Base-by-base conservation (phyloP, 2,113 vertebrate species). In the Brachyhypopomus occidentalis region DNA sequence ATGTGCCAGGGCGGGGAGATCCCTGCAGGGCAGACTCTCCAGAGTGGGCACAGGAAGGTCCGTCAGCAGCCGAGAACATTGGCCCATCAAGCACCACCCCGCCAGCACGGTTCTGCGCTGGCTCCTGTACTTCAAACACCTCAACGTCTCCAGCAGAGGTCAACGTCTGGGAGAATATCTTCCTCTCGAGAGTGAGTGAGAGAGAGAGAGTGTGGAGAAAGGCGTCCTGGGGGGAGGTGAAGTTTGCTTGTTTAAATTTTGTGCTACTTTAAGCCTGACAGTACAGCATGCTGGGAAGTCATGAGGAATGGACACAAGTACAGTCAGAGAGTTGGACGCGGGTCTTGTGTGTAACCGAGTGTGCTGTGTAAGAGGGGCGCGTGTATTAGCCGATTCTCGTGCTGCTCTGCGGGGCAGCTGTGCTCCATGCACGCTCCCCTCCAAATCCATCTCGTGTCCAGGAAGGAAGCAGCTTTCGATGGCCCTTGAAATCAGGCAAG, bases 401-500 rank as follows among this genome's bases (percentile, higher is more conserved):
- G 25, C 64, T 55, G 62, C 7, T 62, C 4, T 19, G 27, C 9
- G 11, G 36, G 19, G 34, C 66, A 70, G 66, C 66, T 41, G 66
- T 19, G 83, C 82, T 73, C 12, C 2, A 2, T 74, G 38, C 84
- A 74, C 79, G 38, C 73, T 63, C 48, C 59, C 58, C 77, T 83
- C 84, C 70, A 83, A 82, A 87, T 81, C 58, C 82, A 73, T 84
- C 82, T 73, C 81, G 84, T 1, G 52, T 36, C 30, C 23, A 81
- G 71, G 75, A 84, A 83, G 16, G 34, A 80, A 72, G 36, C 67
- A 56, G 78, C 66, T 83, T 60, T 83, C 71, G 23, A 80, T 73
- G 19, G 16, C n/a, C 41, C 20, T 77, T 25, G 78, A 69, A 82
- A 52, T 80, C 69, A 23, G 52, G 58, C 25, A 67, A 6, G 45